Conservation (phyloP, 2,797 vertebrate species). For the Neoniphon sammara region DNA sequence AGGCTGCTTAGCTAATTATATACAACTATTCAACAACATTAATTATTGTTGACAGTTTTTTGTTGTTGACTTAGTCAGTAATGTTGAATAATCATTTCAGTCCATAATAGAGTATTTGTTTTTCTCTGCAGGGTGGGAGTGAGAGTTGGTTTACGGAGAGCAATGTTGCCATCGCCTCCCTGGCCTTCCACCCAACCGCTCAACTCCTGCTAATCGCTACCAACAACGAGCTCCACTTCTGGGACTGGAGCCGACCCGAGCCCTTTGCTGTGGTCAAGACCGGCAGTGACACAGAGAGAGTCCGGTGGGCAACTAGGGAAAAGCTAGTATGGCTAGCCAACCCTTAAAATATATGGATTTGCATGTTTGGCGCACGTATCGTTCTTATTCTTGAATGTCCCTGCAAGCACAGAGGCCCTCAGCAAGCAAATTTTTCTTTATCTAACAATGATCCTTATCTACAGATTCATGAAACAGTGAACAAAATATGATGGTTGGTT, state of each 20-base stretch:
- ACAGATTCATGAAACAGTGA: no score
- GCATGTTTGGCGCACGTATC: no score
- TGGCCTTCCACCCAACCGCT: constrained; percentile 98
- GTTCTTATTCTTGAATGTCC: not conserved
- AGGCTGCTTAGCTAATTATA: no score
- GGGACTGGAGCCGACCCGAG: constrained; percentile 99
- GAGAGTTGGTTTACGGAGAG: constrained; percentile 99
- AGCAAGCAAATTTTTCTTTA: no score
- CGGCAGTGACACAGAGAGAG: constrained; percentile 95
- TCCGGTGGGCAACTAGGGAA: constrained; percentile 82
- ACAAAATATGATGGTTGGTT: no score
- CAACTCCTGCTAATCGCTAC: constrained; percentile 98
- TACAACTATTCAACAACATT: no score
- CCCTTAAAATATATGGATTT: no score
- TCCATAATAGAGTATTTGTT: not conserved
- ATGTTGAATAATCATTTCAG: no score
- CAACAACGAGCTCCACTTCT: constrained; percentile 98
- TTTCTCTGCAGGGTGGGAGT: constrained; percentile 89
- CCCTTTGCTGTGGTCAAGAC: constrained; percentile 99
- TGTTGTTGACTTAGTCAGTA: no score
- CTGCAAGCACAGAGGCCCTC: not conserved
- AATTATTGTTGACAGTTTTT: no score
- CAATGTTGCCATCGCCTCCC: constrained; percentile 96
- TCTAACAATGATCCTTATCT: no score
- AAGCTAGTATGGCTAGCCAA: not conserved